Base-by-base conservation (phyloP, 2,113 vertebrate species). In the Pelusios castaneus region DNA sequence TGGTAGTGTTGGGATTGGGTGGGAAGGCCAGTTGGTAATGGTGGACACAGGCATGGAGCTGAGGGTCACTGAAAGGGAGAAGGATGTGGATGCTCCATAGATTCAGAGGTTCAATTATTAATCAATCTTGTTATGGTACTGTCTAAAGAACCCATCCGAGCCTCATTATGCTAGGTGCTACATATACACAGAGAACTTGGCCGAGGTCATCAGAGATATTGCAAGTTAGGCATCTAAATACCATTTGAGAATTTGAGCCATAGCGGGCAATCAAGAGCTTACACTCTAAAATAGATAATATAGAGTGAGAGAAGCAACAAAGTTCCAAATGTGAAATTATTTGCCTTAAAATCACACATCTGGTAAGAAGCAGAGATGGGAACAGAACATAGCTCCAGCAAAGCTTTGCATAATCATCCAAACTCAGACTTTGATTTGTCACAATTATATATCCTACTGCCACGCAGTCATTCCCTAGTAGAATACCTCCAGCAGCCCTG, bases 401-500 rank as follows among this genome's bases (percentile, higher is more conserved):
- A n/a, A 75, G 16, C 31, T 0, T 83, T 24, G 60, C 85, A 70
- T 83, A 63, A 89, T 80, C 73, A 80, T 38, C 49, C 60, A 52
- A 63, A 8, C 43, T 86, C 19, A 82, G 41, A 5, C 25, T 76
- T 45, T 4, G 76, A 41, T 80, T 89, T 86, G 78, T 5, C 25
- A 43, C 41, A 90, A 22, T n/a, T 93, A 82, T 45, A 81, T 87
- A 70, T 22, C 29, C 93, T 93, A 56, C 0, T 0, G 31, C 87
- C 17, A 6, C 45, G 92, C 10, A 1, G 78, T 90, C 56, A 16
- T 89, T 83, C 38, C 76, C 85, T 84, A 91, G 93, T 92, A 92
- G 82, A 95, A 90, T 82, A 2, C 1, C 78, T 82, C 63, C 83
- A 95, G 60, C 67, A 96, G 84, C 34, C 63, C 90, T 89, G 63